phyloP scores from a whole-genome alignment of 2,113 vertebrate species.

The Kryptolebias marmoratus region DNA sequence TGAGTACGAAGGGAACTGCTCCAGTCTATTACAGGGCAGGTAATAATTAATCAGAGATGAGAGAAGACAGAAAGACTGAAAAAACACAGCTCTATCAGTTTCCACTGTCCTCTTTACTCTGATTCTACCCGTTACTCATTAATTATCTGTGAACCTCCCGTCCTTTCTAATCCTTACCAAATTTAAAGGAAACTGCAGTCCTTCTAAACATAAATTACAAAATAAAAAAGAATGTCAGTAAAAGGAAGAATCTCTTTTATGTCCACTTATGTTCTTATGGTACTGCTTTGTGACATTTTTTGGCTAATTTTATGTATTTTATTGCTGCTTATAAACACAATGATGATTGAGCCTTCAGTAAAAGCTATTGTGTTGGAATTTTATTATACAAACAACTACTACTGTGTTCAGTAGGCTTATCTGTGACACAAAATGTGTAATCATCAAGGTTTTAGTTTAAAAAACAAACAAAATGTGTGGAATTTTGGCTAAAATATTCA shows the following conservation, averaged over 20 bases:
- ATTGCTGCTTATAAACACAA: not conserved
- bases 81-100: conserved; percentile 16
- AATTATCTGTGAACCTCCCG: conserved; percentile 34
- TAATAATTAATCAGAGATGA: conserved; percentile 42
- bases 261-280: not conserved
- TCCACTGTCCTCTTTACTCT: not conserved
- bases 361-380: too few relatives aligned
- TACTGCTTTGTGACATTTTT: conserved; percentile 4
- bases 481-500: too few relatives aligned
- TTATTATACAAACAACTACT: too few relatives aligned
- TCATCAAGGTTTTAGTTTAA: too few relatives aligned
- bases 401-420: too few relatives aligned
- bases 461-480: too few relatives aligned
- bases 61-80: conserved; percentile 15
- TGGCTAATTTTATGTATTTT: conserved; percentile 6
- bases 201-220: conserved; percentile 22
- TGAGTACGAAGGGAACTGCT: not conserved
- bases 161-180: not conserved
- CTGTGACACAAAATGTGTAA: too few relatives aligned
- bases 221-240: not conserved
- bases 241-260: not conserved
- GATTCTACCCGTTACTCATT: not conserved
- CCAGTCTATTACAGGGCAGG: conserved; percentile 2
- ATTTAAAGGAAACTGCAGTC: conserved; percentile 25
- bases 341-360: not conserved